Conservation (phyloP, 92 coral and sea anemone species). For the Chrysogorgia sp. region DNA sequence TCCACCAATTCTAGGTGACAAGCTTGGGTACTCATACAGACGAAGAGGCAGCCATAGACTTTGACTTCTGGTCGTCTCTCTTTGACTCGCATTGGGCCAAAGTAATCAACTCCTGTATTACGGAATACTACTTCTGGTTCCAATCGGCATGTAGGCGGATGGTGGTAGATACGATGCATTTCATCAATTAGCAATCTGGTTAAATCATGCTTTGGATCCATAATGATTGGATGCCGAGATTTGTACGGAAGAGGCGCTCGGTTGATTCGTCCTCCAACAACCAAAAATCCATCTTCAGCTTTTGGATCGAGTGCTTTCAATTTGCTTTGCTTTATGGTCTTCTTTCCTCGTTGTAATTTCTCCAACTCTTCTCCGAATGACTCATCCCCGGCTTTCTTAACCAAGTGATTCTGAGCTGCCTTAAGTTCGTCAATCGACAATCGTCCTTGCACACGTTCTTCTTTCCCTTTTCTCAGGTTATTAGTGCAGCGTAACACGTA, state of each 20-base stretch:
- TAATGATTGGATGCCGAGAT: slow-evolving; percentile 23
- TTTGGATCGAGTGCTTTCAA: slow-evolving; percentile 34
- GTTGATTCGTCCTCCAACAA: slow-evolving; percentile 41
- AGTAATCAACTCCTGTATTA: slow-evolving; percentile 48
- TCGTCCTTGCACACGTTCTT: not conserved
- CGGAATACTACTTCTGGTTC: slow-evolving; percentile 38
- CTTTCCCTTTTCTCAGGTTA: not conserved
- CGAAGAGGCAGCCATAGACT: slow-evolving; percentile 41
- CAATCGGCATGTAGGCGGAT: slow-evolving; percentile 42
- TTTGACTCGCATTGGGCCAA: slow-evolving; percentile 47
- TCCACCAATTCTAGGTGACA: slow-evolving; percentile 48
- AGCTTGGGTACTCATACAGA: slow-evolving; percentile 37
- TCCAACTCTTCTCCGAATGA: not conserved
- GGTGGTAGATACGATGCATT: slow-evolving; percentile 39
- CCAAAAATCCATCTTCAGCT: slow-evolving; percentile 5
- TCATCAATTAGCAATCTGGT: slow-evolving; percentile 41
- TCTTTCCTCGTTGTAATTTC: not conserved
- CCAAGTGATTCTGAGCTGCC: not conserved
- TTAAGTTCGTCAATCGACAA: not conserved
- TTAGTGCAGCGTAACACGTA: slow-evolving; percentile 3
- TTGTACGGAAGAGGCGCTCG: slow-evolving; percentile 33
- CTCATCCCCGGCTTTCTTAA: not conserved
- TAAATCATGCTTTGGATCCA: slow-evolving; percentile 38
- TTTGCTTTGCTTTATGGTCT: slow-evolving; percentile 21
- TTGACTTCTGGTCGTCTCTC: slow-evolving; percentile 26